Evolutionary conservation across 2,797 vertebrate genomes (phyloP).

Genomic region (Tolypeutes matacus): DNA sequence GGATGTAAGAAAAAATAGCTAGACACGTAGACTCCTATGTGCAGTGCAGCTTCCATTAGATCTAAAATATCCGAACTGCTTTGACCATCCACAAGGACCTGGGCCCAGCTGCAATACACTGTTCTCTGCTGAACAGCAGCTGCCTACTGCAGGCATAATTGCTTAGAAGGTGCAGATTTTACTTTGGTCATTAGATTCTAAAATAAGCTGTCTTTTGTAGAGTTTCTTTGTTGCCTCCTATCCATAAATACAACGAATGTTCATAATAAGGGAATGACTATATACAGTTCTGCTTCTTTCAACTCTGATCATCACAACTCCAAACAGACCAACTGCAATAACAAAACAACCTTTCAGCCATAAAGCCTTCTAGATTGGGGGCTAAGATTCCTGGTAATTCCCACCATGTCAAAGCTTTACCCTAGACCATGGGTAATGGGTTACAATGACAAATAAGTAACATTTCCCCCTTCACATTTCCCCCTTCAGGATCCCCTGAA

Average conservation of each 20-base stretch:
- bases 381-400: not conserved
- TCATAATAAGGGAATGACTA: not conserved
- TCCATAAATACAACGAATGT: not conserved
- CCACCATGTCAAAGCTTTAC: not conserved
- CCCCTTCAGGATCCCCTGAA: not conserved
- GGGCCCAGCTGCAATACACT: not conserved
- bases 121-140: not conserved
- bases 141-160: not conserved
- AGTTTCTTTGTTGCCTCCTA: not conserved
- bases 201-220: not conserved
- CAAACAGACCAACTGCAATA: not conserved
- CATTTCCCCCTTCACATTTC: not conserved
- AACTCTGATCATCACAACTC: not conserved
- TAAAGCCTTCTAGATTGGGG: not conserved
- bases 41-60: not conserved
- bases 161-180: not conserved
- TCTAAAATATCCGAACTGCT: not conserved
- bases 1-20: not conserved
- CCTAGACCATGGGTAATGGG: not conserved
- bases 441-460: not conserved
- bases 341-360: not conserved
- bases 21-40: not conserved
- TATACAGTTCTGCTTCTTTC: not conserved
- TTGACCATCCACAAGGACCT: not conserved
- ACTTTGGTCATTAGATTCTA: not conserved